Base-by-base conservation (phyloP, 2,888 invertebrate genomes). In the Tanaodytes sp. region DNA sequence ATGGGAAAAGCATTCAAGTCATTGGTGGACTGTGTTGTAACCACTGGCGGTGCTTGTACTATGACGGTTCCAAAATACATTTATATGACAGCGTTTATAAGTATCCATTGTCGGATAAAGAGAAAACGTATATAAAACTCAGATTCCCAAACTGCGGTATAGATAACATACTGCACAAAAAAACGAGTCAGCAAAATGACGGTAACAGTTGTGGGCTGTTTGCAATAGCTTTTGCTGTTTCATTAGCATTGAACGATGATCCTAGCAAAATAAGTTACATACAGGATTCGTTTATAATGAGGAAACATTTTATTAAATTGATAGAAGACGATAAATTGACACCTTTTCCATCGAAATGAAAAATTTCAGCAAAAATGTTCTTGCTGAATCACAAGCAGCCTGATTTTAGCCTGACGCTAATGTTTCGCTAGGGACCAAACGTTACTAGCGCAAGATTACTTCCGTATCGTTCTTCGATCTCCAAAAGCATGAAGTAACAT, bases 41-140 rank as follows among this genome's bases (percentile, higher is more conserved):
- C 3, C 73, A 73, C 42, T 73, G 74, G 74, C 36, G 67, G 3
- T 70, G 70, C 23, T 20, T 67, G 9, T 54, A 45, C 19, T 72
- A 51, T 37, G 68, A 73, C 42, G 65, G 65, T 6, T 8, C 23
- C 8, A 40, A 20, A 12, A 18, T 74, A 8, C 19, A 9, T 14
- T 1, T 36, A 12, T 73, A 70, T 27, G 74, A 73, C 23, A 73
- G 73, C 43, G 40, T 74, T 2, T 37, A 30, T 33, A 8, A 23
- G 16, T 74, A 39, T 18, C n/a, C 6, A 12, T 33, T n/a, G 14
- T 15, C 11, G 57, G 23, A 14, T 12, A 6, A 19, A 11, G 49
- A 49, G 6, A 71, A 54, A 59, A 57, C 9, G 5, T 72, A 68
- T 37, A 63, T 74, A 4, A 4, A 6, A 9, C 27, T 11, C 14